These are phyloP conservation scores for Microdon myrmicae DNA, from an alignment of 2,888 invertebrate genomes.

Conservation along the genomic window DNA sequence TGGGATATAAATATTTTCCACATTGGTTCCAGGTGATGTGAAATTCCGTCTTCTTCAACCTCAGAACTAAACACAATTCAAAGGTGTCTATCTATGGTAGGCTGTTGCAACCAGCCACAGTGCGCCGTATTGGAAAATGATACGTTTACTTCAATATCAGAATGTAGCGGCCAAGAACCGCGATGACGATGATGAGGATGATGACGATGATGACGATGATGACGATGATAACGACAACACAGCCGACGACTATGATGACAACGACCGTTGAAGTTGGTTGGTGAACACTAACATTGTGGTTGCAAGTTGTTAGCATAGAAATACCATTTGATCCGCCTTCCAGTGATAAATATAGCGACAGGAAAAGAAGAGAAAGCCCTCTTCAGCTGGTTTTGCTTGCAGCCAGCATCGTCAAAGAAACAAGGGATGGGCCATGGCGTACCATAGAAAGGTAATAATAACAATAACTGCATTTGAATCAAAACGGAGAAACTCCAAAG, in stretches of 20 bases:
- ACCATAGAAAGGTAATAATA: conserved; percentile 45
- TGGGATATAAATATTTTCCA: conserved; percentile 50
- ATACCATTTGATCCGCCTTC: conserved; percentile 41
- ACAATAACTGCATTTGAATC: conserved; percentile 39
- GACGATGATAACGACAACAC: conserved; percentile 1
- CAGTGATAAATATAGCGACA: conserved; percentile 24
- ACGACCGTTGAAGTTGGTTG: too few species aligned
- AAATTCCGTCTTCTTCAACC: conserved; percentile 12
- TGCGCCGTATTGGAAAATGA: conserved; percentile 47
- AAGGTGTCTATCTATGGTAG: conserved; percentile 24
- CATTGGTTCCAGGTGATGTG: conserved; percentile 49
- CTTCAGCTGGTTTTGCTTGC: conserved; percentile 9
- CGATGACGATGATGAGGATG: conserved; percentile 4
- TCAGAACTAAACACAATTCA: conserved; percentile 24
- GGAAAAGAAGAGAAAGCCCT: conserved; percentile 43
- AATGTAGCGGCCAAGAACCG: conserved; percentile 38
- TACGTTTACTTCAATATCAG: conserved; percentile 36
- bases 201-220: background rate
- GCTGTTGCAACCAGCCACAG: conserved; percentile 11
- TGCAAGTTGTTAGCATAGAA: conserved; percentile 53
- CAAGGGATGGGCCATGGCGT: conserved; percentile 45
- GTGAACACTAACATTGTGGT: too few species aligned
- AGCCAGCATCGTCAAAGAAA: conserved; percentile 13
- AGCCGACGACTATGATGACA: conserved; percentile 10
- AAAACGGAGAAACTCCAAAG: conserved; percentile 30